phyloP scores from a whole-genome alignment of 2,113 vertebrate genomes.

The Anas platyrhynchos region DNA sequence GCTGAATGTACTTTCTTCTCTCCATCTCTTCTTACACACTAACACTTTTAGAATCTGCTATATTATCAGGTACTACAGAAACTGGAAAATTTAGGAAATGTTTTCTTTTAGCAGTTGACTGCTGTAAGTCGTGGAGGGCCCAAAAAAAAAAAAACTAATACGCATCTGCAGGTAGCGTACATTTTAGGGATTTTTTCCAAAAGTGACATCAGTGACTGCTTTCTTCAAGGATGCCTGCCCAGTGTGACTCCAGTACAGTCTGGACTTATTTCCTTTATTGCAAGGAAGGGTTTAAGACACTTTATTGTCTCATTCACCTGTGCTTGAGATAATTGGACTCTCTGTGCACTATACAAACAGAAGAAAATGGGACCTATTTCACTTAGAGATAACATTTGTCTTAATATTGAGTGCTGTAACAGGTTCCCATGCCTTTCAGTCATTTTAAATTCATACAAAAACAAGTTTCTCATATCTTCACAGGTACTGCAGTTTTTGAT shows the following conservation, averaged over 20 bases:
- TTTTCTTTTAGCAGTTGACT: background rate
- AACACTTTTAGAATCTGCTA: background rate
- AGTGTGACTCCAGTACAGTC: background rate
- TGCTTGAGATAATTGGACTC: background rate
- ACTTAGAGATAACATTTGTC: background rate
- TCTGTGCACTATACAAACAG: background rate
- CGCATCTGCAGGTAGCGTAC: background rate
- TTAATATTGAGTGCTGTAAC: background rate
- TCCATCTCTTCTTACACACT: background rate
- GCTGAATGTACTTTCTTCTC: background rate
- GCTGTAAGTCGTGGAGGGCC: background rate
- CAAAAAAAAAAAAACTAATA: background rate
- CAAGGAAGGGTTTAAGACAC: background rate
- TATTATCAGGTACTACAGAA: background rate
- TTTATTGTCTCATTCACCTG: background rate
- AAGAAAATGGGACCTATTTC: background rate
- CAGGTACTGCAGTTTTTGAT: background rate
- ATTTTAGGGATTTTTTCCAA: background rate
- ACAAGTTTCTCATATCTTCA: background rate
- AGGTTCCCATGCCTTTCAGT: background rate
- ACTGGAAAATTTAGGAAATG: background rate
- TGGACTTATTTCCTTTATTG: background rate
- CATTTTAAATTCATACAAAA: background rate
- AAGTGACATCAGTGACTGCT: background rate
- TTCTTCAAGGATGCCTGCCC: background rate